These are phyloP conservation scores for Bombus confusus DNA, from an alignment of 1,140 invertebrate species.

Conservation along the genomic window DNA sequence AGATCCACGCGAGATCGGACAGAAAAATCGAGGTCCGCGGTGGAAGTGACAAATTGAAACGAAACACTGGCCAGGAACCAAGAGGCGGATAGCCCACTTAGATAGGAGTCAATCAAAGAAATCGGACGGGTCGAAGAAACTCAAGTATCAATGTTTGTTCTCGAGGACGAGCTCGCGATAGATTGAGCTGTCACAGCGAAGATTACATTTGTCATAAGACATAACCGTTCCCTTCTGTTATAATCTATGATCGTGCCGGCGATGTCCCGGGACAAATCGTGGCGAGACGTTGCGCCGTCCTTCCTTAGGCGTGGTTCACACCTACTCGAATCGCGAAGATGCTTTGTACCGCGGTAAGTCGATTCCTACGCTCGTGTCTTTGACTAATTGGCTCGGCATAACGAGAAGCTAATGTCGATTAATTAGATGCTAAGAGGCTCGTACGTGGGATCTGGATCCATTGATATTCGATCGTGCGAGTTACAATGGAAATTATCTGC, in stretches of 20 bases:
- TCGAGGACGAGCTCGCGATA: slow-evolving; percentile 30
- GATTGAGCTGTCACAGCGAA: slow-evolving; percentile 71
- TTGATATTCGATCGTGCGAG: no score
- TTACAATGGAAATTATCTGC: no score
- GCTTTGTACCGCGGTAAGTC: no score
- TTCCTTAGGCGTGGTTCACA: slow-evolving; percentile 40
- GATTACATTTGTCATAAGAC: slow-evolving; percentile 74
- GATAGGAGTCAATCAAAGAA: slow-evolving; percentile 49
- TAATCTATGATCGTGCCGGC: slow-evolving; percentile 64
- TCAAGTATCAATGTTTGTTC: slow-evolving; percentile 54
- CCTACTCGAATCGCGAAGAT: not conserved
- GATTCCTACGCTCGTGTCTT: not conserved
- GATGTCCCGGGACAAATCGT: slow-evolving; percentile 22
- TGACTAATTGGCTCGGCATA: not conserved
- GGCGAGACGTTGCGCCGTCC: not conserved
- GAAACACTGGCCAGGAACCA: not conserved
- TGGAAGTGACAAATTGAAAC: slow-evolving; percentile 41
- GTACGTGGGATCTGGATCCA: no score
- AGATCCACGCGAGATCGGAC: not conserved
- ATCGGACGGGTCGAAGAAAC: slow-evolving; percentile 39
- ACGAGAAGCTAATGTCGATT: not conserved
- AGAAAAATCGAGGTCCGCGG: not conserved
- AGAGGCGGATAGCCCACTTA: slow-evolving; percentile 38
- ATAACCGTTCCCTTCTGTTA: slow-evolving; percentile 54
- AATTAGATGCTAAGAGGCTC: not conserved